Conservation (phyloP, 2,797 vertebrate genomes). For the Rousettus madagascariensis region DNA sequence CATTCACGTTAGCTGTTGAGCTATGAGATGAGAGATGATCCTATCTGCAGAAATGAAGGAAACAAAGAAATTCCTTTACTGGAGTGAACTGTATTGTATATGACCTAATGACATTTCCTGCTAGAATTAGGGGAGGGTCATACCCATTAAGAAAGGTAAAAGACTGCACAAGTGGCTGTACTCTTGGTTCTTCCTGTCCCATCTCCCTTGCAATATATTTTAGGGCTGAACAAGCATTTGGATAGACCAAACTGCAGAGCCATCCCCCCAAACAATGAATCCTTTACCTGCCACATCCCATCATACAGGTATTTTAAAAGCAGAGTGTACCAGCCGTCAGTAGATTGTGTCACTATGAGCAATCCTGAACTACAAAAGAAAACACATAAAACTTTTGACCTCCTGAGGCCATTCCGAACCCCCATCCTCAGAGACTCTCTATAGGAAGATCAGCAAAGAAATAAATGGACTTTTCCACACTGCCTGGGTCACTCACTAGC, state of each 20-base stretch:
- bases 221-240: slow-evolving; percentile 6
- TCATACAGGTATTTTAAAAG: background rate
- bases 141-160: background rate
- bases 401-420: slow-evolving; percentile 39
- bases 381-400: slow-evolving; percentile 28
- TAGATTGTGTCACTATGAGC: background rate
- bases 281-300: slow-evolving; percentile 10
- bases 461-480: slow-evolving; percentile 66
- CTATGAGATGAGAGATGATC: background rate
- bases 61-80: slow-evolving; percentile 6
- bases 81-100: background rate
- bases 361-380: slow-evolving; percentile 11
- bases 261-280: background rate
- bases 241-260: background rate
- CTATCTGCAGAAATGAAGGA: background rate
- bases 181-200: background rate
- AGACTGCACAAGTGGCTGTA: background rate
- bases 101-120: background rate
- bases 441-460: slow-evolving; percentile 60
- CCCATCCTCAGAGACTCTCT: slow-evolving; percentile 10
- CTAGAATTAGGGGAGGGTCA: background rate
- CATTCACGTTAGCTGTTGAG: background rate
- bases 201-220: background rate
- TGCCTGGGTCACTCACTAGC: slow-evolving; percentile 64
- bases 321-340: background rate